Percentiles rank a stretch among this genome's conserved stretches.
These are phyloP conservation scores for Zingel zingel DNA, from an alignment of 2,113 vertebrate species.

Conservation along the genomic window DNA sequence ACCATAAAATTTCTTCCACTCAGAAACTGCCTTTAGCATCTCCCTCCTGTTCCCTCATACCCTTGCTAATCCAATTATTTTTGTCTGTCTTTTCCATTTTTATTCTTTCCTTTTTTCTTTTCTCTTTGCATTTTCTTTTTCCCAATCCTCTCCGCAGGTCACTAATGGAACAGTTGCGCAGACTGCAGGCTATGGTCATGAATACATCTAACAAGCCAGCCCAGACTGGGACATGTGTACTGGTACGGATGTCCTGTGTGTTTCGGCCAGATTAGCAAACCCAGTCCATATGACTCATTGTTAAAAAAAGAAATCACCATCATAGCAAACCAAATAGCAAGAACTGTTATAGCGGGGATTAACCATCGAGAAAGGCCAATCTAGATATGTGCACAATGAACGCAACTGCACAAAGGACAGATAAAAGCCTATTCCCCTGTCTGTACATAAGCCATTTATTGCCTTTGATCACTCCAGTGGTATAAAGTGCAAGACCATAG, in stretches of 20 bases:
- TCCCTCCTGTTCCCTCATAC: not conserved
- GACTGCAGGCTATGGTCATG: conserved; percentile 90
- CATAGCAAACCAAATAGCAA: conserved; percentile 8
- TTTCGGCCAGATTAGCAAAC: not conserved
- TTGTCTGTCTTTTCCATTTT: not conserved
- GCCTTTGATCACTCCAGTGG: conserved; percentile 12
- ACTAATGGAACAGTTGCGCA: conserved; percentile 92
- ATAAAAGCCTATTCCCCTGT: not conserved
- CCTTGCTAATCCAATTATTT: conserved; percentile 22
- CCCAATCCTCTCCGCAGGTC: conserved; percentile 82
- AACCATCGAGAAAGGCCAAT: conserved; percentile 16
- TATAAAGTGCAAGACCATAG: conserved; percentile 10
- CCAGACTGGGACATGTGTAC: conserved; percentile 91
- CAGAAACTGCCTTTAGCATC: not conserved
- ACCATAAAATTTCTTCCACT: not conserved
- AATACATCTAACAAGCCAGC: conserved; percentile 91
- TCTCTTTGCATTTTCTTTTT: not conserved
- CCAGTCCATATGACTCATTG: not conserved
- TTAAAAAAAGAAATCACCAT: not conserved
- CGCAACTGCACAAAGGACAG: conserved; percentile 13
- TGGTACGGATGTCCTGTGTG: conserved; percentile 74
- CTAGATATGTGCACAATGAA: conserved; percentile 2
- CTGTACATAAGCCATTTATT: conserved; percentile 17
- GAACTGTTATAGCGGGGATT: not conserved
- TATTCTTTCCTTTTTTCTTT: not conserved